Percentiles rank a stretch among this genome's conserved stretches.
phyloP scores from a whole-genome alignment of 1,140 invertebrate genomes.

The Cepaea nemoralis region DNA sequence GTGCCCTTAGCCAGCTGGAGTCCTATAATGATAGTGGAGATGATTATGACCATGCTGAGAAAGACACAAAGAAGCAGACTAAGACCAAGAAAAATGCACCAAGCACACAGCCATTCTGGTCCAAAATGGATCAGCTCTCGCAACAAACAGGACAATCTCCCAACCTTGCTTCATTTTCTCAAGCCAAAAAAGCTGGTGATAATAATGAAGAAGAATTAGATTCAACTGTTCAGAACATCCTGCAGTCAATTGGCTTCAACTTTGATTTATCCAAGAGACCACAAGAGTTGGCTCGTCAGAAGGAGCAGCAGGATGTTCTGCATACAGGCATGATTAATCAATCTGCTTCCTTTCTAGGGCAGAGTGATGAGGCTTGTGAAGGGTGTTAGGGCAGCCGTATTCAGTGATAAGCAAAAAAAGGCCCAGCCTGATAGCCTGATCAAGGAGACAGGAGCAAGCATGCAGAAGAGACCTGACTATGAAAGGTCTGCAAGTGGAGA shows the following conservation, averaged over 20 bases:
- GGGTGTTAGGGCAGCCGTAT: not conserved
- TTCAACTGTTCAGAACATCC: slow-evolving; percentile 69
- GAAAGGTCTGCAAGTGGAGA: not conserved
- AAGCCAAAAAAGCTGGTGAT: slow-evolving; percentile 22
- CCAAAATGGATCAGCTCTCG: slow-evolving; percentile 21
- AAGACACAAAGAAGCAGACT: slow-evolving; percentile 55
- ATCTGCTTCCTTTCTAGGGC: slow-evolving; percentile 64
- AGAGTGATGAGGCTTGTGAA: slow-evolving; percentile 49
- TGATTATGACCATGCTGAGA: slow-evolving; percentile 66
- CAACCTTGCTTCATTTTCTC: not conserved
- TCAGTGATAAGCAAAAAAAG: not conserved
- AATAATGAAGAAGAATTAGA: slow-evolving; percentile 55
- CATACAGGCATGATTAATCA: slow-evolving; percentile 57
- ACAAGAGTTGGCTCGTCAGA: slow-evolving; percentile 66
- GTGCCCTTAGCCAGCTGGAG: slow-evolving; percentile 29
- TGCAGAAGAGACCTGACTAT: slow-evolving; percentile 8
- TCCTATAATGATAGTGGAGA: slow-evolving; percentile 55
- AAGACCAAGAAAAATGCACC: not conserved
- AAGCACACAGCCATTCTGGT: slow-evolving; percentile 26
- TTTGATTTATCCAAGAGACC: slow-evolving; percentile 71
- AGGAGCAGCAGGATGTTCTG: slow-evolving; percentile 48
- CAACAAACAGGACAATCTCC: not conserved
- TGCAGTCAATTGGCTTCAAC: slow-evolving; percentile 71
- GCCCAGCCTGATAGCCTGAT: slow-evolving; percentile 6
- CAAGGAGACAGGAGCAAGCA: slow-evolving; percentile 15